These are phyloP conservation scores for Tapirus indicus DNA, from an alignment of 2,797 vertebrate genomes.

Conservation along the genomic window DNA sequence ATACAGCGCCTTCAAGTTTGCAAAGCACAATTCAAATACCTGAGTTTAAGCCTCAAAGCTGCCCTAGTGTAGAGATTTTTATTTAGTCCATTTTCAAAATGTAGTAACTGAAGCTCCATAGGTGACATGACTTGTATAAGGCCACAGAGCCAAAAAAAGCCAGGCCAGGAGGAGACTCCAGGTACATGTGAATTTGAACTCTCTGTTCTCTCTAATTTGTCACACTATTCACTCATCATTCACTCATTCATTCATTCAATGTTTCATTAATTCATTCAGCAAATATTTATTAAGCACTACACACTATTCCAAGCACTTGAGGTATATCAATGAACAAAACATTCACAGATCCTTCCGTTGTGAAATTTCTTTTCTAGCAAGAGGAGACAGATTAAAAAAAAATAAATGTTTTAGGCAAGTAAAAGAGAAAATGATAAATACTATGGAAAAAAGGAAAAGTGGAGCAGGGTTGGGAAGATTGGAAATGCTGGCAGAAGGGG, in stretches of 20 bases:
- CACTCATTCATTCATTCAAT: not conserved
- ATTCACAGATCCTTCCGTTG: not conserved
- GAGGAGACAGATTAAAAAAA: not conserved
- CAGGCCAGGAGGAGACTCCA: not conserved
- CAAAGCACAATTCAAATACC: constrained; percentile 24
- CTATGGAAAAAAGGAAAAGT: not conserved
- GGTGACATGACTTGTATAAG: not conserved
- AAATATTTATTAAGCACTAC: not conserved
- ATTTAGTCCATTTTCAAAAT: not conserved
- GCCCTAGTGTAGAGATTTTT: not conserved
- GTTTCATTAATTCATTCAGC: not conserved
- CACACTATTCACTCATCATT: not conserved
- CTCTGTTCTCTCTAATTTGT: not conserved
- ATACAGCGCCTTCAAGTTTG: constrained; percentile 18
- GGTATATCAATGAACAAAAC: not conserved
- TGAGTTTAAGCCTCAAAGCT: constrained; percentile 7
- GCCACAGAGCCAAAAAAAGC: not conserved
- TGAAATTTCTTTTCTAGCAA: not conserved
- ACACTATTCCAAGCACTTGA: not conserved
- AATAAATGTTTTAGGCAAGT: not conserved
- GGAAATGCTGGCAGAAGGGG: not conserved
- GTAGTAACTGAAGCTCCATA: constrained; percentile 1
- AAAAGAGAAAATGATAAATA: not conserved
- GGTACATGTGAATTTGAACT: not conserved
- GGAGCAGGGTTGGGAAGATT: not conserved